Percentiles rank a stretch among this genome's conserved stretches.
Conservation (phyloP, 2,797 vertebrate genomes). For the Rhincodon typus region DNA sequence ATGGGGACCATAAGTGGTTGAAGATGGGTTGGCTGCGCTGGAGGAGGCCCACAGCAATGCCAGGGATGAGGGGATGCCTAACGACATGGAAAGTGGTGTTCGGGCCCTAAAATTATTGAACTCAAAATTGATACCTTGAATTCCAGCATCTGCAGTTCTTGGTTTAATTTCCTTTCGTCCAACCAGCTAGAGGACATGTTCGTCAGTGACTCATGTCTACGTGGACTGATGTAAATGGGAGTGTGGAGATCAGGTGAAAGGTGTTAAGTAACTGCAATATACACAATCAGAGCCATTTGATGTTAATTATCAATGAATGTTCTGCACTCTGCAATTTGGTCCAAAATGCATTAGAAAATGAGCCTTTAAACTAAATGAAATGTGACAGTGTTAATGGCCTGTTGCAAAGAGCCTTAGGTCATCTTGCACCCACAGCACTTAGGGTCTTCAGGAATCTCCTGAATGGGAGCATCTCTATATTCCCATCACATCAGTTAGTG, state of each 20-base stretch:
- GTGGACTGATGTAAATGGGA: neutral
- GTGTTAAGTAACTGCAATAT: conserved; percentile 1
- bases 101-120: no score
- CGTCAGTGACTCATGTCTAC: neutral
- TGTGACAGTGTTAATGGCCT: neutral
- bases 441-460: neutral
- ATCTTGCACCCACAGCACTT: no score
- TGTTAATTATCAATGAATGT: conserved; percentile 12
- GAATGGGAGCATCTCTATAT: neutral
- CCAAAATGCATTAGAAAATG: neutral
- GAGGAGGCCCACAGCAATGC: no score
- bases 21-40: no score
- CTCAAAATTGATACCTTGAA: no score
- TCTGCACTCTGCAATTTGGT: neutral
- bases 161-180: neutral
- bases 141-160: no score
- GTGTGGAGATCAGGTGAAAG: neutral
- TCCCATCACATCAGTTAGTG: neutral
- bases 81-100: no score
- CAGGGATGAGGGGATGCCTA: no score
- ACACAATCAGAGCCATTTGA: neutral
- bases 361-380: conserved; percentile 27
- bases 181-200: neutral
- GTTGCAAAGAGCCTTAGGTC: neutral
- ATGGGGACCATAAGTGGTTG: no score